Evolutionary conservation across 2,888 invertebrate species (phyloP), one percentile per base, ranked within the genome.

Genomic region (Didymodactylos carnosus): DNA sequence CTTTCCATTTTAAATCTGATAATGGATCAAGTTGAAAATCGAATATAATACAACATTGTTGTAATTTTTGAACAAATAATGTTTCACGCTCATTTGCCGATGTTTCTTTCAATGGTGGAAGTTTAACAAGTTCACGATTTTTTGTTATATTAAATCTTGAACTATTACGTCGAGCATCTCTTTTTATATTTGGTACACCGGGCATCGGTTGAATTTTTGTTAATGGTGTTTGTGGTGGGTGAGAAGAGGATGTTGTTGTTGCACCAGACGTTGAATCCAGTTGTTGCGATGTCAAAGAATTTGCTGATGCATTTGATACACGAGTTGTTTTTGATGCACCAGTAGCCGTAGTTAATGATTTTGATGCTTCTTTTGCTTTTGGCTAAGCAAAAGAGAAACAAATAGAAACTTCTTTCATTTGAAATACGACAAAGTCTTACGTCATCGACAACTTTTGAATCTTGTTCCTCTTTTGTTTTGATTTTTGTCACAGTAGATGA

Each of bases 1-100:
- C 98, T 86, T 98, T 99, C 87, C 94, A 94, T 88, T 98, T 98
- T 81, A 98, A 86, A 85, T 98, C 95, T 80, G 93, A 92, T 77
- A 95, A 88, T 70, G 95, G 95, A 86, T 89, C 89, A 76, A 81
- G 81, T 86, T 94, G 91, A 86, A 99, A 98, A 86, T 98, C 98
- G 86, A 98, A 98, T 77, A 95, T 88, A 79, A 95, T 92, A 85
- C 94, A 94, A 85, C 98, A 99, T 86, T 98, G 97, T 79, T 92
- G 89, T 80, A 99, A 86, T 86, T 98, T 98, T 82, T 94, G 91
- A 78, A 95, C 89, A 84, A 98, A 94, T 78, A 98, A 86, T 78
- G 94, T 93, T 84, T 97, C 95, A 81, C 95, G 91, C 83, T 98
- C 97, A 79, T 53, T 53, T 16, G 29, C 39, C 10, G 41, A n/a